Evolutionary conservation across 2,888 invertebrate genomes (phyloP), one percentile per base, ranked within the genome.

Genomic region (Anagyrus pseudococci): DNA sequence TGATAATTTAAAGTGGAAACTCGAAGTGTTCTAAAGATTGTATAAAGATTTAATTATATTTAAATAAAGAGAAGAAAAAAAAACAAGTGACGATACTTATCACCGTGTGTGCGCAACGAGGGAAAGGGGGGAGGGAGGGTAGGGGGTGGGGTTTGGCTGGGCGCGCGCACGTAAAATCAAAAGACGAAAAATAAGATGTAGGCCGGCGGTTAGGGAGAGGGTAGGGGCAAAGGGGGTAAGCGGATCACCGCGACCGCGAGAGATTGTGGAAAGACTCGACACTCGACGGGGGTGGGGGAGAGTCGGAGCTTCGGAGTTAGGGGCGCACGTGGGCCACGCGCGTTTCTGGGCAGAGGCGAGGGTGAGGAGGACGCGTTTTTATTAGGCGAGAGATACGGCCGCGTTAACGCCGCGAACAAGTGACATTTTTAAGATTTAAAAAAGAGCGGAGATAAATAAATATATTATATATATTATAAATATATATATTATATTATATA

Each of bases 401-500:
- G n/a, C n/a, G n/a, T n/a, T n/a, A n/a, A n/a, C n/a, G n/a, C n/a
- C n/a, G n/a, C n/a, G 29, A 23, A 62, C 56, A 66, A 60, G 53
- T 22, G 33, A 37, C 10, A 37, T 63, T 62, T 60, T 64, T 66
- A 61, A 62, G 44, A 66, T 61, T 59, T 66, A 66, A 58, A 49
- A 64, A 49, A 37, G 33, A 22, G 52, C 48, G 56, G 26, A 62
- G 52, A 64, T 61, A 58, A 61, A 66, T 55, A 53, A 63, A 59
- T 48, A 59, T 59, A 53, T 53, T 41, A 58, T n/a, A n/a, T n/a
- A n/a, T 57, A 57, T 58, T 55, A 64, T 23, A 64, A 58, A 65
- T 29, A 65, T 60, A 66, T 60, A 66, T 66, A 63, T 59, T 66
- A 62, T 79, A 79, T 78, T 79, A 79, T 80, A 62, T 79, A 79